Conservation (phyloP, 2,888 invertebrate species). For the Pristionchus fissidentatus region DNA sequence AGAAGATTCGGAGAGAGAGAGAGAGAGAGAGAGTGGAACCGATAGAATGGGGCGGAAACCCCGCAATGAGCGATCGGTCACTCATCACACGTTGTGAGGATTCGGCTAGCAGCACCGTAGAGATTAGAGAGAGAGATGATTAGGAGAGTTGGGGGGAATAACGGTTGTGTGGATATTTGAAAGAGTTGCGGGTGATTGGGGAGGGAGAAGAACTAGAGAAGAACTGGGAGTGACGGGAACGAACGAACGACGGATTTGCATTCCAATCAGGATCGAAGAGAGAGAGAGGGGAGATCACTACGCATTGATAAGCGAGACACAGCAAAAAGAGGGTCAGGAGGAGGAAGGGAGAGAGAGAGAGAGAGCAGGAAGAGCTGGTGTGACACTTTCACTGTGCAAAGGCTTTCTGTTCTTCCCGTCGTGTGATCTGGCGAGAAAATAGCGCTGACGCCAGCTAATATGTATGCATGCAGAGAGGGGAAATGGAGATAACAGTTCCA, state of each 20-base stretch:
- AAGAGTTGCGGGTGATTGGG: not conserved
- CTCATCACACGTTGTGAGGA: not conserved
- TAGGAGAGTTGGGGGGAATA: not conserved
- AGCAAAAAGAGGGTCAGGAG: conserved; percentile 20
- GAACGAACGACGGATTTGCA: not conserved
- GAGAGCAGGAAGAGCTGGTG: not conserved
- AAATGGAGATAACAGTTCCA: conserved; percentile 12
- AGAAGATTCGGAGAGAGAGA: not conserved
- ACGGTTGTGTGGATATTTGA: not conserved
- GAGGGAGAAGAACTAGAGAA: conserved; percentile 17
- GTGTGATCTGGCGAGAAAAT: not conserved
- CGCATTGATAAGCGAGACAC: conserved; percentile 9
- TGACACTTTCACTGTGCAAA: conserved; percentile 37
- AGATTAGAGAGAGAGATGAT: conserved; percentile 28
- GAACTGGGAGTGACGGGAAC: not conserved
- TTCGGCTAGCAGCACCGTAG: not conserved
- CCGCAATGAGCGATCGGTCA: not conserved
- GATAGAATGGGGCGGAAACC: not conserved
- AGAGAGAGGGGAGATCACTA: not conserved
- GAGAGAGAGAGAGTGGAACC: not conserved
- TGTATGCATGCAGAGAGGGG: not conserved
- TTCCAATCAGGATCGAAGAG: not conserved
- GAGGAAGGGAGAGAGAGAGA: conserved; percentile 3
- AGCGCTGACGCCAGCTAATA: no score
- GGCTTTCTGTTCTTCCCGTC: not conserved